These are phyloP conservation scores for Macquaria australasica DNA, from an alignment of 2,113 vertebrate species.

Conservation along the genomic window DNA sequence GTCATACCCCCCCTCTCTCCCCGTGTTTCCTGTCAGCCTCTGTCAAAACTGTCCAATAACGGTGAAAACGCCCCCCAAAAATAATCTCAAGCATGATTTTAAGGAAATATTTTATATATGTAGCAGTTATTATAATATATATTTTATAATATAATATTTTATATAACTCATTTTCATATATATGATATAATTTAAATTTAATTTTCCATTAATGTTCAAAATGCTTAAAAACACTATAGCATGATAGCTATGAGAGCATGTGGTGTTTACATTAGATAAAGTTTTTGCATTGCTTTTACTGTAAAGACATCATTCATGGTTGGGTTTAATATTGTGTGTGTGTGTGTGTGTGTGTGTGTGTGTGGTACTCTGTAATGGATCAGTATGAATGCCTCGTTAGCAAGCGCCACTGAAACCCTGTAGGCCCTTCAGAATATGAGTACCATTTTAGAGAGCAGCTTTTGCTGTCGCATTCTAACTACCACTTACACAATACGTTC, in stretches of 20 bases:
- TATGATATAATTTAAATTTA: not conserved
- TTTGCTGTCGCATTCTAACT: conserved; percentile 76
- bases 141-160: no score
- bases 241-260: not conserved
- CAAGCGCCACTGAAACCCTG: conserved; percentile 74
- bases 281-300: not conserved
- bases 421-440: conserved; percentile 78
- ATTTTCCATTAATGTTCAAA: not conserved
- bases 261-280: not conserved
- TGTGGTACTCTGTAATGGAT: conserved; percentile 73
- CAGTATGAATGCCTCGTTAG: conserved; percentile 82
- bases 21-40: no score
- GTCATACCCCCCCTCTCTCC: no score
- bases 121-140: no score
- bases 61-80: no score
- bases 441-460: conserved; percentile 76
- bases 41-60: no score
- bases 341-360: conserved; percentile 4
- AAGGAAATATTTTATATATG: not conserved
- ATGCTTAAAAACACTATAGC: not conserved
- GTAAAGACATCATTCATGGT: conserved; percentile 26
- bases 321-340: conserved; percentile 17
- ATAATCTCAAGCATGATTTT: not conserved
- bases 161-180: no score
- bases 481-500: conserved; percentile 73